phyloP scores from a whole-genome alignment of 2,113 vertebrate species.

The Grallaria varia region DNA sequence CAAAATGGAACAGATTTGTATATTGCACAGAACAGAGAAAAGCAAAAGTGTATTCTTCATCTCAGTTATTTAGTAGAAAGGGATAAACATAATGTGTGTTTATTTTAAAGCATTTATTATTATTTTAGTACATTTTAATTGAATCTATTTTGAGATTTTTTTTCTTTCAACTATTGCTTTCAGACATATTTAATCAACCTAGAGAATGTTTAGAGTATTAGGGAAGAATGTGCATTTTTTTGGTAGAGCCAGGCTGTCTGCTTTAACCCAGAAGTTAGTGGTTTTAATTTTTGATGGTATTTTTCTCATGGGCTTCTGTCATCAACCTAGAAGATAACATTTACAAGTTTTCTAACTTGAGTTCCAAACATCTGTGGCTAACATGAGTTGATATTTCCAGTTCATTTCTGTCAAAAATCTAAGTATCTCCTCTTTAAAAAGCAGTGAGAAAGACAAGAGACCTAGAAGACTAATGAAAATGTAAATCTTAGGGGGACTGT shows the following conservation, averaged over 20 bases:
- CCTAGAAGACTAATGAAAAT: neutral
- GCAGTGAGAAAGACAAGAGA: neutral
- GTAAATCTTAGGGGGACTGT: neutral
- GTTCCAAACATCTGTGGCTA: neutral
- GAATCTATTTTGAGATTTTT: neutral
- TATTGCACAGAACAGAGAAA: neutral
- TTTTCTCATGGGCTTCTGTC: neutral
- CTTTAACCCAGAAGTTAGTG: neutral
- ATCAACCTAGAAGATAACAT: neutral
- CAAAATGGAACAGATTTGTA: neutral
- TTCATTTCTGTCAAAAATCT: neutral
- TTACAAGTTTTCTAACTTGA: neutral
- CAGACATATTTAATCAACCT: neutral
- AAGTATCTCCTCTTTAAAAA: neutral
- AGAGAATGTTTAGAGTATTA: neutral
- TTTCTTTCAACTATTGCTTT: neutral
- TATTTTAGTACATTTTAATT: neutral
- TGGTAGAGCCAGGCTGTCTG: neutral
- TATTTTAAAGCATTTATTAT: neutral
- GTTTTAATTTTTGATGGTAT: neutral
- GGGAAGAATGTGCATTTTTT: neutral
- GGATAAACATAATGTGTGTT: neutral
- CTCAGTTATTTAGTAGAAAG: neutral
- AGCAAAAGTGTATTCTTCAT: neutral
- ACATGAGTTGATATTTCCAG: neutral